phyloP scores from a whole-genome alignment of 2,113 vertebrate genomes.

The Periophthalmus modestus region DNA sequence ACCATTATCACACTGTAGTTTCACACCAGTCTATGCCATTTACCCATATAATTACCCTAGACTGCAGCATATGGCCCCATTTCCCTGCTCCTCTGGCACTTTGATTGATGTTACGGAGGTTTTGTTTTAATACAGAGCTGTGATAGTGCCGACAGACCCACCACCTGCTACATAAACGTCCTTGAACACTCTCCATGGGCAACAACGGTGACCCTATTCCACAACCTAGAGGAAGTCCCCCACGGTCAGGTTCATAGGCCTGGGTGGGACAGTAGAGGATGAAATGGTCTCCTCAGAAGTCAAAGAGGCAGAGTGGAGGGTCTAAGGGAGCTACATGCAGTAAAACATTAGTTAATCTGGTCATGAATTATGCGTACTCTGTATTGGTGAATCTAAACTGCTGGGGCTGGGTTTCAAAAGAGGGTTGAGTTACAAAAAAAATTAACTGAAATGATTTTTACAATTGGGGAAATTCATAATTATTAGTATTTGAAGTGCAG shows the following conservation, averaged over 20 bases:
- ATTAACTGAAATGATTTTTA: too few relatives aligned
- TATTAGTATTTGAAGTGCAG: too few relatives aligned
- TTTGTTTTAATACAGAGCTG: conserved; percentile 30
- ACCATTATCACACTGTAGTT: not conserved
- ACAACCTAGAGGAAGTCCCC: conserved; percentile 9
- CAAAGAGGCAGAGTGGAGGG: not conserved
- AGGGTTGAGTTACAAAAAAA: too few relatives aligned
- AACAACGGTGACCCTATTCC: conserved; percentile 20
- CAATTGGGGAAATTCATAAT: too few relatives aligned
- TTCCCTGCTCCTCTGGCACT: conserved; percentile 21
- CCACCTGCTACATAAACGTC: conserved; percentile 33
- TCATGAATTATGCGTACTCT: not conserved
- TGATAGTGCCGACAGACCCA: conserved; percentile 20
- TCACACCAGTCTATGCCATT: not conserved
- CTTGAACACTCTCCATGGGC: conserved; percentile 41
- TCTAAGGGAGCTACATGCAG: not conserved
- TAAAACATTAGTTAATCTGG: not conserved
- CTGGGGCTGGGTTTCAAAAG: too few relatives aligned
- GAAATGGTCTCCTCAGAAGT: not conserved
- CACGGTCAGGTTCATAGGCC: not conserved
- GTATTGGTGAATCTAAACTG: not conserved
- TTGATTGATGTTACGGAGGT: conserved; percentile 41
- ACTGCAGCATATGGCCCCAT: conserved; percentile 38
- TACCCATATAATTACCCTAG: conserved; percentile 18
- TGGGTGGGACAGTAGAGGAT: not conserved